Conservation (phyloP, 2,113 vertebrate genomes). For the Notarius quadriscutis region DNA sequence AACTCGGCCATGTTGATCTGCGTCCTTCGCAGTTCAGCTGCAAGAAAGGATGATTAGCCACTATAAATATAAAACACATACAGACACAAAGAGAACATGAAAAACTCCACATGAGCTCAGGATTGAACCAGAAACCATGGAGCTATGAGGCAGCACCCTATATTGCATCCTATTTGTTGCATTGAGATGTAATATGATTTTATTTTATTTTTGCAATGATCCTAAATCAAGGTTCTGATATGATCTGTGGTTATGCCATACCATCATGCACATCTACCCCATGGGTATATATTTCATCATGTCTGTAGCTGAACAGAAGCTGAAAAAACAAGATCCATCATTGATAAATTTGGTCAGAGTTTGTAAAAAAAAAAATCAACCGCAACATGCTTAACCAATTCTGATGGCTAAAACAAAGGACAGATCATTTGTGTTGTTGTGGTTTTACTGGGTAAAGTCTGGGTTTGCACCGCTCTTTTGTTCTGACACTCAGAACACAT, state of each 20-base stretch:
- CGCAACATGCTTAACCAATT: not conserved
- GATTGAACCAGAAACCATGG: not conserved
- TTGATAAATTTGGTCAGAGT: not conserved
- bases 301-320: not conserved
- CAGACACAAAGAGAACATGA: not conserved
- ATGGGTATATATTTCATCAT: not conserved
- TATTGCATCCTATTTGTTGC: not conserved
- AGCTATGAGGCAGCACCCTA: not conserved
- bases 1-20: too few relatives aligned
- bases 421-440: not conserved
- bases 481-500: not conserved
- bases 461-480: not conserved
- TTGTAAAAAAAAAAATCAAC: not conserved
- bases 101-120: not conserved
- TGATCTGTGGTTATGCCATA: not conserved
- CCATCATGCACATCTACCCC: not conserved
- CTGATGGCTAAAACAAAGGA: not conserved
- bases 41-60: too few relatives aligned
- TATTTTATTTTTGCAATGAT: not conserved
- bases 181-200: not conserved
- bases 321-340: not conserved
- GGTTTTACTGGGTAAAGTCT: not conserved
- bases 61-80: too few relatives aligned
- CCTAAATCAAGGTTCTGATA: not conserved
- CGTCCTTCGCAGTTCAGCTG: too few relatives aligned